phyloP scores from a whole-genome alignment of 2,888 invertebrate genomes.

The Agonopterix heracliana region DNA sequence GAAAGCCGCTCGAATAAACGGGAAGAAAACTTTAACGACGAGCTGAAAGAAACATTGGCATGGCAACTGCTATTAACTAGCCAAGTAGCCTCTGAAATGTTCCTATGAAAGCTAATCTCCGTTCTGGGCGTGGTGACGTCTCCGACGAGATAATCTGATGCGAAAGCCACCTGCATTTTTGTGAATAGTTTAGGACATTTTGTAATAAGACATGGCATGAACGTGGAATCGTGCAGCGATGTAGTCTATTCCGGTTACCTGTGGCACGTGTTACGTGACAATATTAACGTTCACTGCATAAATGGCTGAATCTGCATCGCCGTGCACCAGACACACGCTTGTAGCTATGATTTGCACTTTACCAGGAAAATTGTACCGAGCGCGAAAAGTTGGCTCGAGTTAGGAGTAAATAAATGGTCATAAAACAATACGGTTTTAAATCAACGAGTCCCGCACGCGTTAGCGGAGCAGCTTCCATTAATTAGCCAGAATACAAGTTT shows the following conservation, averaged over 20 bases:
- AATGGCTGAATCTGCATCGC: not conserved
- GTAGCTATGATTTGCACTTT: not conserved
- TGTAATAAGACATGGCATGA: too few species aligned
- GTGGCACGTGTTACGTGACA: conserved; percentile 8
- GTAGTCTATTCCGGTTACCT: not conserved
- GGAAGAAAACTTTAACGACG: conserved; percentile 53
- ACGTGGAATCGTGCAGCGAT: too few species aligned
- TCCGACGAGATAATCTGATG: not conserved
- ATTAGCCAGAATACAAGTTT: conserved; percentile 71
- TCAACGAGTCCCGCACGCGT: conserved; percentile 51
- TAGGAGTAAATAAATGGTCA: conserved; percentile 24
- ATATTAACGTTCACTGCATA: conserved; percentile 1
- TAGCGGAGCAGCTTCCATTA: conserved; percentile 65
- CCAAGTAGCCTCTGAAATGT: conserved; percentile 12
- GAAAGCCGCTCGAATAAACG: conserved; percentile 55
- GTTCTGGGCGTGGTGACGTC: conserved; percentile 3
- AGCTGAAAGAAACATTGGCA: conserved; percentile 45
- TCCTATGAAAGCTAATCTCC: conserved; percentile 10
- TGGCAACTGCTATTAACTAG: conserved; percentile 35
- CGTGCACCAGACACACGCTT: not conserved
- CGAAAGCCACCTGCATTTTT: not conserved
- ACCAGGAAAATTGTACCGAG: not conserved
- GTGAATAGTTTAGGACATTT: too few species aligned
- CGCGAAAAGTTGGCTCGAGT: conserved; percentile 9
- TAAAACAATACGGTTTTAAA: conserved; percentile 57